Evolutionary conservation across 2,113 vertebrate genomes (phyloP).

Genomic region (Ciconia boyciana): DNA sequence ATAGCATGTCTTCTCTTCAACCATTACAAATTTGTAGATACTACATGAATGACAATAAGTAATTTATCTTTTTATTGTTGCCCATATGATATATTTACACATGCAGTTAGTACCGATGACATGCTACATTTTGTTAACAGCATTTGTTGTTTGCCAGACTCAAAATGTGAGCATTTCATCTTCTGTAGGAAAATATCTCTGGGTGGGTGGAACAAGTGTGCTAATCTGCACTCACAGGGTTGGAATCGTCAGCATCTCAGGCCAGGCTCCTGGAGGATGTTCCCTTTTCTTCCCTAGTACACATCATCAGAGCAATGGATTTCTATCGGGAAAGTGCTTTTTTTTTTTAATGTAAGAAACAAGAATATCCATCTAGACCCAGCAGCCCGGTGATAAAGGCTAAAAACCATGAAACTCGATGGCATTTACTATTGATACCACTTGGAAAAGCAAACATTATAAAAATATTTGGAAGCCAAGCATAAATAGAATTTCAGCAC

Average conservation of each 20-base stretch:
- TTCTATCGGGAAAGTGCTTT: conserved; percentile 50
- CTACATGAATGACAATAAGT: conserved; percentile 81
- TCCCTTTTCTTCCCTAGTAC: conserved; percentile 69
- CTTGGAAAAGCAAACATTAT: conserved; percentile 60
- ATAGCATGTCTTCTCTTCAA: conserved; percentile 80
- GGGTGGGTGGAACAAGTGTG: conserved; percentile 55
- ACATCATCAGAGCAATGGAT: conserved; percentile 60
- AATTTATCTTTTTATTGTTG: conserved; percentile 75
- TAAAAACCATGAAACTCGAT: conserved; percentile 17
- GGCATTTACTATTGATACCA: conserved; percentile 52
- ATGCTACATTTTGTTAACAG: conserved; percentile 90
- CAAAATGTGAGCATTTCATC: conserved; percentile 67
- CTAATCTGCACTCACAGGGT: conserved; percentile 48
- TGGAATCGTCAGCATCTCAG: conserved; percentile 38
- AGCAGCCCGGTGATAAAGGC: conserved; percentile 14
- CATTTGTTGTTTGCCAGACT: conserved; percentile 63
- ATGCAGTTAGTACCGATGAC: conserved; percentile 86
- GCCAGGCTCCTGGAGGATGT: conserved; percentile 42
- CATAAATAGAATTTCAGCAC: conserved; percentile 59
- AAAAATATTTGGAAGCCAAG: conserved; percentile 67
- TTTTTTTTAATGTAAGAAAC: background rate
- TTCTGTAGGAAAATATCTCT: conserved; percentile 66
- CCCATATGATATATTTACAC: conserved; percentile 80
- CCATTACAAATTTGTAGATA: conserved; percentile 84
- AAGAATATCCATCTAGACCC: conserved; percentile 35